A percentile compares a stretch with the other conserved stretches of the same genome.
These are phyloP conservation scores for Epinotia brunnichana DNA, from an alignment of 2,888 invertebrate species.

Conservation along the genomic window DNA sequence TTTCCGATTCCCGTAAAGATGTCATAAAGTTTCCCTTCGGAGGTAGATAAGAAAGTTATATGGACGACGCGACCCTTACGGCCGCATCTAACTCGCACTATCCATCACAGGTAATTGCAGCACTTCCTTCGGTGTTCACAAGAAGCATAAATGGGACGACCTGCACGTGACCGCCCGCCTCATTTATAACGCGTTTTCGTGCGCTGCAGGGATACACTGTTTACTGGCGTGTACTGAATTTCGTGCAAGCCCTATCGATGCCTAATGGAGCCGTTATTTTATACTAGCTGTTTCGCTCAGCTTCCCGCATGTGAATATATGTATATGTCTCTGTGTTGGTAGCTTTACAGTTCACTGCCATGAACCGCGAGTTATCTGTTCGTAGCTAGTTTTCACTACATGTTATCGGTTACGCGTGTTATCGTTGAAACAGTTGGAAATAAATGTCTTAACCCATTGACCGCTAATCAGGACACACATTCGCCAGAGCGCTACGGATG, in stretches of 20 bases:
- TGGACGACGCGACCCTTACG: slow-evolving; percentile 70
- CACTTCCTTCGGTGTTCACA: slow-evolving; percentile 75
- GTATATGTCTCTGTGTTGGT: neutral
- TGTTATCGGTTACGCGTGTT: neutral
- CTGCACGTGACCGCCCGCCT: slow-evolving; percentile 73
- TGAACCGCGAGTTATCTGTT: neutral
- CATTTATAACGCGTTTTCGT: slow-evolving; percentile 68
- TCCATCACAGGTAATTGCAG: slow-evolving; percentile 78
- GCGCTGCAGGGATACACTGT: slow-evolving; percentile 19
- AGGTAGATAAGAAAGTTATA: slow-evolving; percentile 78
- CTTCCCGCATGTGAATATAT: neutral
- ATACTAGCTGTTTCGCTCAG: neutral
- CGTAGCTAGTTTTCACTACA: neutral
- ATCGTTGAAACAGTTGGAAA: neutral
- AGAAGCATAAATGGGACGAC: slow-evolving; percentile 74
- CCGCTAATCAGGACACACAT: no score
- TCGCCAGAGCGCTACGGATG: no score
- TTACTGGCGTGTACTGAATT: slow-evolving; percentile 20
- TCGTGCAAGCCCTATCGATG: slow-evolving; percentile 19
- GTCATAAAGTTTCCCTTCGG: slow-evolving; percentile 75
- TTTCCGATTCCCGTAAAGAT: slow-evolving; percentile 77
- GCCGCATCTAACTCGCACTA: slow-evolving; percentile 73
- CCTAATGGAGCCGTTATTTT: slow-evolving; percentile 8
- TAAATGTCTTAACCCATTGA: neutral
- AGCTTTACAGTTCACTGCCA: neutral